These are phyloP conservation scores for Zaprionus capensis DNA, from an alignment of 1,140 invertebrate species.

Conservation along the genomic window DNA sequence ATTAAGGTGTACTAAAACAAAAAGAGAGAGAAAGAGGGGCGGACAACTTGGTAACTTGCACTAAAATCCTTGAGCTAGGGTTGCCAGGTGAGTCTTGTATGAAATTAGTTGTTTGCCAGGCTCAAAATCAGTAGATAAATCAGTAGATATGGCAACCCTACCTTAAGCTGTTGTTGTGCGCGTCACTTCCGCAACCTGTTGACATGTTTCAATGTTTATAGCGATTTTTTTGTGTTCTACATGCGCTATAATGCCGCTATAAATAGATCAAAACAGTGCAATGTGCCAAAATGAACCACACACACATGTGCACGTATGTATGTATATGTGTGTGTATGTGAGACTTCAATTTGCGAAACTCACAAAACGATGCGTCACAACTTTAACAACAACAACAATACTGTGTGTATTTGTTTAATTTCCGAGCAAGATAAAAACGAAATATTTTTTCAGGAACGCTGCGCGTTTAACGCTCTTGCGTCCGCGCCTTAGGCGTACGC, in stretches of 20 bases:
- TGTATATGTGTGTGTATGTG: neutral
- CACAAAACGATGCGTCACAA: constrained; percentile 2
- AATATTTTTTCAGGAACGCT: constrained; percentile 2
- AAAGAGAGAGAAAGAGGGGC: neutral
- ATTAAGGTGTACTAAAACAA: neutral
- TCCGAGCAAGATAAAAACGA: neutral
- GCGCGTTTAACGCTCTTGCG: constrained; percentile 57
- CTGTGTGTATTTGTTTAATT: neutral
- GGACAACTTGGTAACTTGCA: constrained; percentile 33
- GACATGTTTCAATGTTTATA: constrained; percentile 52
- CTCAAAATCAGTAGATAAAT: no score
- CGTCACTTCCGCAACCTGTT: constrained; percentile 80
- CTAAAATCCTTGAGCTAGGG: constrained; percentile 52
- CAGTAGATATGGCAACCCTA: no score
- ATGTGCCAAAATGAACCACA: constrained; percentile 66
- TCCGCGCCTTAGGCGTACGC: constrained; percentile 42
- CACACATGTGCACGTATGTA: constrained; percentile 12
- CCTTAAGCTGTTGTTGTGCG: neutral
- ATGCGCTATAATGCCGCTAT: constrained; percentile 47
- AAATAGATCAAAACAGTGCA: constrained; percentile 69
- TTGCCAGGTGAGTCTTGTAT: no score
- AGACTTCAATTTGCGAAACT: constrained; percentile 1
- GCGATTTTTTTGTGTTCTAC: constrained; percentile 36
- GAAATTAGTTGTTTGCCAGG: no score
- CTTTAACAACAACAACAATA: neutral